Evolutionary conservation across 2,113 vertebrate species (phyloP), one percentile per base, ranked within the genome.

Genomic region (Malurus alboscapulatus): DNA sequence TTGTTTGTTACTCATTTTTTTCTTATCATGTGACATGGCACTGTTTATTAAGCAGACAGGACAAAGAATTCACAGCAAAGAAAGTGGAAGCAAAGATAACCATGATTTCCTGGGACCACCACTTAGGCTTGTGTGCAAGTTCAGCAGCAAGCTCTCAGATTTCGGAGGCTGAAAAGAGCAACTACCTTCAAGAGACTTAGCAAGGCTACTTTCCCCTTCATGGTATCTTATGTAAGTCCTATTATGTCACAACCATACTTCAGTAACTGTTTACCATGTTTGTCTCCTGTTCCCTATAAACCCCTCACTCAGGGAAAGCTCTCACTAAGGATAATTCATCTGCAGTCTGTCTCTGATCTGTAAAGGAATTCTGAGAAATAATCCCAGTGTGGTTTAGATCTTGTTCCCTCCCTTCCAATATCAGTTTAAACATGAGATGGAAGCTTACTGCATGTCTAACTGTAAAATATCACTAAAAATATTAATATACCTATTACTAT

Each of bases 171-270:
- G 72, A 44, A 76, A 57, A 85, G 29, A 85, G 57, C 7, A 3
- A 27, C 24, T 85, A 26, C 22, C 16, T 34, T 18, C n/a, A 66
- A 79, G 32, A 83, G 22, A 40, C 20, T 17, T 10, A 78, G 10
- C 26, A 67, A 83, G 36, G 57, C 25, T 62, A 14, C 34, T 74
- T 88, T 50, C 12, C 14, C 45, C 8, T 83, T 81, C 7, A 2
- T 44, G 36, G 8, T 47, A 19, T 57, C 82, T 82, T 48, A 32
- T 22, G 2, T 40, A 77, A 80, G 17, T 50, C n/a, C n/a, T 73
- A 0, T 57, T 73, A 38, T 20, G 66, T 48, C 42, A n/a, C 0
- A 2, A 25, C 18, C 2, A 1, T 6, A 27, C 22, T 61, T 77
- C 22, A 50, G 36, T 50, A 66, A 13, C 18, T 45, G 10, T 17